These are phyloP conservation scores for Micrastur ruficollis DNA, from an alignment of 2,797 vertebrate genomes.

Conservation along the genomic window DNA sequence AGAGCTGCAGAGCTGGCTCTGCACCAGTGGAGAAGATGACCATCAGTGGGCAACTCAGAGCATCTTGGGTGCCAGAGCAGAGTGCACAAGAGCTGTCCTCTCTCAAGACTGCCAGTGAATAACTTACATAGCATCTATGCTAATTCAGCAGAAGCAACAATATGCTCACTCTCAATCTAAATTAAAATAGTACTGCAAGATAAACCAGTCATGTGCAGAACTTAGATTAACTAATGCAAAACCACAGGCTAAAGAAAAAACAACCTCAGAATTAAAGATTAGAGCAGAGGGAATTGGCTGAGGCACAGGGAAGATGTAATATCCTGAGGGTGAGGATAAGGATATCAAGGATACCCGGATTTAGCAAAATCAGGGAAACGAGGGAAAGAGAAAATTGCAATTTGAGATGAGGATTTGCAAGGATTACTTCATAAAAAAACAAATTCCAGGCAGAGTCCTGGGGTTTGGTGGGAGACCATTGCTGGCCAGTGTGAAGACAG, in stretches of 20 bases:
- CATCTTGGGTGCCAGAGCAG: not conserved
- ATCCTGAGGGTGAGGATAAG: not conserved
- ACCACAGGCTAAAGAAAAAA: not conserved
- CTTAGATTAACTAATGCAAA: not conserved
- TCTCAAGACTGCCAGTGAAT: not conserved
- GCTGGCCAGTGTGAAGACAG: not conserved
- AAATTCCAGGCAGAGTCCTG: not conserved
- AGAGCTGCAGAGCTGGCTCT: not conserved
- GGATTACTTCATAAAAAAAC: not conserved
- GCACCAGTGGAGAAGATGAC: not conserved
- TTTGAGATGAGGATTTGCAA: conserved; percentile 13
- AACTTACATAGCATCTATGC: not conserved
- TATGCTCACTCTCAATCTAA: not conserved
- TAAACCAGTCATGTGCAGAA: not conserved
- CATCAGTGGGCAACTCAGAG: not conserved
- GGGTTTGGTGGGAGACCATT: not conserved
- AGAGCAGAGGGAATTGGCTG: not conserved
- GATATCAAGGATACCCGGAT: not conserved
- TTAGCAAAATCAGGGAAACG: not conserved
- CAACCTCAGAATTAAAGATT: not conserved
- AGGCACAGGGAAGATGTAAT: not conserved
- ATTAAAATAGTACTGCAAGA: not conserved
- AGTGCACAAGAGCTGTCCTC: not conserved
- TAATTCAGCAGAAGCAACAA: not conserved
- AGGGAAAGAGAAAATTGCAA: not conserved